Evolutionary conservation across 2,888 invertebrate species (phyloP).

Genomic region (Aphelenchoides bicaudatus): DNA sequence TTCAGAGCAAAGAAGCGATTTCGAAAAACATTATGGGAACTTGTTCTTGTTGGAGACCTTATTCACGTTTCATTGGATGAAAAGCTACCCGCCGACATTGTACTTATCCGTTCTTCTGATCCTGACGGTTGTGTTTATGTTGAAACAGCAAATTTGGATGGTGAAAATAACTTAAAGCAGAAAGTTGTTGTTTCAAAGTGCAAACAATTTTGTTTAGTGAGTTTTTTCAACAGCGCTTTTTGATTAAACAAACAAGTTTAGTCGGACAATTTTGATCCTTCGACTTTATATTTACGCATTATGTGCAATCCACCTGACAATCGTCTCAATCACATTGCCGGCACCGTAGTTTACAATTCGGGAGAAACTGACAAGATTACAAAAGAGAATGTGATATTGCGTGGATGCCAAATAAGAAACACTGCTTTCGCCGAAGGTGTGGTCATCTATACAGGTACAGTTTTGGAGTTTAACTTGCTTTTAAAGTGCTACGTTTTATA

Average conservation of each 20-base stretch:
- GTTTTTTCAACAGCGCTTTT: constrained; percentile 50
- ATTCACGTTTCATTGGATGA: constrained; percentile 94
- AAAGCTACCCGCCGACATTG: constrained; percentile 88
- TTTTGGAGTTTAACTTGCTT: constrained; percentile 14
- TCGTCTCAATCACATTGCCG: constrained; percentile 88
- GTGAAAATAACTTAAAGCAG: constrained; percentile 91
- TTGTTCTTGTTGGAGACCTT: constrained; percentile 85
- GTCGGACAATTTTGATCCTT: constrained; percentile 38
- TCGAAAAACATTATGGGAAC: constrained; percentile 70
- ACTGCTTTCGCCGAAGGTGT: constrained; percentile 94
- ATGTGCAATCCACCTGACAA: constrained; percentile 92
- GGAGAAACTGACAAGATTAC: constrained; percentile 73
- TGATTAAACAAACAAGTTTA: neutral
- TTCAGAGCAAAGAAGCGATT: constrained; percentile 36
- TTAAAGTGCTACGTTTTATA: constrained; percentile 53
- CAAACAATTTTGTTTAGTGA: constrained; percentile 67
- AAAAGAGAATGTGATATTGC: constrained; percentile 82
- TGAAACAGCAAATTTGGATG: constrained; percentile 92
- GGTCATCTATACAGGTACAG: constrained; percentile 81
- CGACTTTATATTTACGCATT: constrained; percentile 72
- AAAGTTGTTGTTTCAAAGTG: constrained; percentile 63
- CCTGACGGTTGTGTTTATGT: constrained; percentile 83
- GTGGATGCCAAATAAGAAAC: constrained; percentile 90
- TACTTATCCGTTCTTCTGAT: constrained; percentile 62
- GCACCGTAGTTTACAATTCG: constrained; percentile 63